A percentile compares a stretch with the other conserved stretches of the same genome.
phyloP scores from a whole-genome alignment of 2,113 vertebrate genomes.

The Vanacampus margaritifer region DNA sequence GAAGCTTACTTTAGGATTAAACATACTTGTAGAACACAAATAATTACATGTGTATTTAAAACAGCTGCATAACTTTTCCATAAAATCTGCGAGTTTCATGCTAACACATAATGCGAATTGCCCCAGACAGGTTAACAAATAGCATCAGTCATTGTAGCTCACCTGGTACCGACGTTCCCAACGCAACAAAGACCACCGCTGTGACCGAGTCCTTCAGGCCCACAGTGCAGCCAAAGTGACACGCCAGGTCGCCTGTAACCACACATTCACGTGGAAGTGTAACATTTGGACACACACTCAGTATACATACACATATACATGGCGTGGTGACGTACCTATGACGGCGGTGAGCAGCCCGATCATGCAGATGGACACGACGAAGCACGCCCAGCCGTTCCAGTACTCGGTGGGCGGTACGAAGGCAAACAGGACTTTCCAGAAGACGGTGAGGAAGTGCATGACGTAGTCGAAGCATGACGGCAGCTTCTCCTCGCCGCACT shows the following conservation, averaged over 20 bases:
- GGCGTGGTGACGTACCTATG: conserved; percentile 62
- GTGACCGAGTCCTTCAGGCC: conserved; percentile 98
- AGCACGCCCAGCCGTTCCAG: conserved; percentile 99
- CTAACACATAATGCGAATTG: too few relatives aligned
- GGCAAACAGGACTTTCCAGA: conserved; percentile 99
- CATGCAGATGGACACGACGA: conserved; percentile 95
- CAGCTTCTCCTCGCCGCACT: conserved; percentile 97
- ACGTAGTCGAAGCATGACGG: conserved; percentile 99
- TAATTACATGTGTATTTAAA: too few relatives aligned
- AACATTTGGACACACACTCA: background rate
- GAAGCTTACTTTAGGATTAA: too few relatives aligned
- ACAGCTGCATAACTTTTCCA: too few relatives aligned
- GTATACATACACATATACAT: background rate
- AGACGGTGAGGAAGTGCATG: conserved; percentile 99
- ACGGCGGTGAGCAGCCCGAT: conserved; percentile 94
- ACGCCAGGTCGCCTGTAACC: conserved; percentile 85
- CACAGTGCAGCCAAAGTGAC: conserved; percentile 96
- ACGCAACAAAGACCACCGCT: conserved; percentile 90
- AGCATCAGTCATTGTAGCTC: conserved; percentile 13
- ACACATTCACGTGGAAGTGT: background rate
- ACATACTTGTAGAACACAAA: too few relatives aligned
- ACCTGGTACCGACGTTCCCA: conserved; percentile 98
- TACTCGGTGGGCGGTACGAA: conserved; percentile 97
- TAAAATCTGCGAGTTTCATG: too few relatives aligned
- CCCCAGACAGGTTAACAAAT: too few relatives aligned